Percentiles rank a stretch among this genome's conserved stretches.
Evolutionary conservation across 2,113 vertebrate species (phyloP).

Genomic region (Pollachius pollachius): DNA sequence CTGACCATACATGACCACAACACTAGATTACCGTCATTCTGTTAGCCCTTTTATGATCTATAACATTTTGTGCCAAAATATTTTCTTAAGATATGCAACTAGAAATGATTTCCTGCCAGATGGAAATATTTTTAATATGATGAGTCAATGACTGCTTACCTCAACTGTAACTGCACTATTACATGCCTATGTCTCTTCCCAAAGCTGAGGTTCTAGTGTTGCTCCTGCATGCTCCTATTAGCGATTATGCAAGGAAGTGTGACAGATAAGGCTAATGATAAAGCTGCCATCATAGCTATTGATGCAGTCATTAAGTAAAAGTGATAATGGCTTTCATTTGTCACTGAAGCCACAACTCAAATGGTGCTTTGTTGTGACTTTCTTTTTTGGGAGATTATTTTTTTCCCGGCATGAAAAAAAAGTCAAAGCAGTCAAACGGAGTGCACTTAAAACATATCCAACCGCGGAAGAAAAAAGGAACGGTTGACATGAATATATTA

Average conservation of each 20-base stretch:
- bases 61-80: too few relatives aligned
- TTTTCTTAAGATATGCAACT: too few relatives aligned
- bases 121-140: too few relatives aligned
- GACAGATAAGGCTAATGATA: slow-evolving; percentile 42
- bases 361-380: slow-evolving; percentile 2
- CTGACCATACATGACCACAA: too few relatives aligned
- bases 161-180: too few relatives aligned
- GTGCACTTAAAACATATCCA: slow-evolving; percentile 25
- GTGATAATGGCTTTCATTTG: slow-evolving; percentile 46
- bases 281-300: slow-evolving; percentile 42
- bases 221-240: slow-evolving; percentile 24
- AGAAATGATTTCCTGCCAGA: too few relatives aligned
- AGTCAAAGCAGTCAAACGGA: slow-evolving; percentile 28
- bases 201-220: too few relatives aligned
- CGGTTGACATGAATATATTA: slow-evolving; percentile 35
- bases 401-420: slow-evolving; percentile 12
- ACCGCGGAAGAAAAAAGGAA: not conserved
- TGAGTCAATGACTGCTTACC: too few relatives aligned
- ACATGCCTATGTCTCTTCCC: too few relatives aligned
- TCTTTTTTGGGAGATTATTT: slow-evolving; percentile 9
- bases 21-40: too few relatives aligned
- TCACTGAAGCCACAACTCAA: slow-evolving; percentile 36
- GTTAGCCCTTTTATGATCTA: too few relatives aligned
- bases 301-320: slow-evolving; percentile 49
- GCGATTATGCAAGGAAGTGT: slow-evolving; percentile 32